Evolutionary conservation across 2,113 vertebrate genomes (phyloP), one percentile per base, ranked within the genome.

Genomic region (Chrysemys picta): DNA sequence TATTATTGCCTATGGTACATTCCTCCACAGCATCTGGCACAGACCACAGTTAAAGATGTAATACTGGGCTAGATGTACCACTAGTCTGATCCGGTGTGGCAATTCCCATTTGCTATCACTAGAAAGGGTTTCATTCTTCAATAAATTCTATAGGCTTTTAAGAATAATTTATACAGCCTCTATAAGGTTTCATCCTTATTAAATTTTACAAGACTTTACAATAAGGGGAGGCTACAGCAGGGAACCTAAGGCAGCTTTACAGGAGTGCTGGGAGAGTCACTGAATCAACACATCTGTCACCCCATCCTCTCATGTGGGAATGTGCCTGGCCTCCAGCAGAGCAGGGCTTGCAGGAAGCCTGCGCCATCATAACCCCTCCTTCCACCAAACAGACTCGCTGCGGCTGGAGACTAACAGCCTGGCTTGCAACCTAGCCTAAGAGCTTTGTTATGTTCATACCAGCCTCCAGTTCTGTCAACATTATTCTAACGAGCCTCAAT

Each of bases 171-270:
- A 92, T 21, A 89, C 62, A 56, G 19, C 75, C 86, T 21, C 79
- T 83, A 95, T 90, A 81, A 81, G 65, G 59, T 49, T 90, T 91
- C 57, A 84, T 93, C 94, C 87, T 82, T n/a, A 86, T 75, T 85
- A 53, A 25, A 29, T 75, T 89, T 91, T 93, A 31, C 52, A 92
- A 82, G 89, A 95, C 72, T 76, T 25, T 3, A 1, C 47, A 92
- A 89, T 76, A 95, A 65, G 54, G 29, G 56, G 31, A 31, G 57
- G 27, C 16, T 92, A 65, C 80, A 45, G n/a, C 42, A 14, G 53
- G 80, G 80, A 82, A 83, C 5, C 2, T 54, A 83, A 9, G n/a
- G 45, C n/a, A 89, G 8, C 89, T 94, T 94, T 52, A 80, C 53
- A 11, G 31, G 17, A 94, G 93, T 87, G 21, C 82, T 62, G 11